These are phyloP conservation scores for Verasper variegatus DNA, from an alignment of 2,113 vertebrate species.

Conservation along the genomic window DNA sequence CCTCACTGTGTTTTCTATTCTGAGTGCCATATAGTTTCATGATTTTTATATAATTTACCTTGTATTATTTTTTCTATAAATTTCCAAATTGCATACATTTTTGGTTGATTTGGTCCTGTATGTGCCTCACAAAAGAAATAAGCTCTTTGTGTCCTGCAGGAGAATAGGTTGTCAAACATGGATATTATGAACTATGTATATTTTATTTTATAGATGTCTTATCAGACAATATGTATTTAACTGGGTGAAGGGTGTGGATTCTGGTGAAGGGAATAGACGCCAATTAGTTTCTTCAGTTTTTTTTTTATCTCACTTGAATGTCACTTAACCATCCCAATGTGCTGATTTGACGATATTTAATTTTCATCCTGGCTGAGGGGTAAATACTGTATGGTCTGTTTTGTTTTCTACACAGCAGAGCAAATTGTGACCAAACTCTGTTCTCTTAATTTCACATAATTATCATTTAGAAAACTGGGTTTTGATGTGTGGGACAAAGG, in stretches of 20 bases:
- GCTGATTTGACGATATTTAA: neutral
- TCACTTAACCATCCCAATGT: neutral
- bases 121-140: neutral
- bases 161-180: conserved; percentile 3
- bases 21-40: conserved; percentile 19
- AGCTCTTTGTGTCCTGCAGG: conserved; percentile 5
- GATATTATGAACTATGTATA: conserved; percentile 23
- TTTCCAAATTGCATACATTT: conserved; percentile 18
- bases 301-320: neutral
- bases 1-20: conserved; percentile 2
- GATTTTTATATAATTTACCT: conserved; percentile 8
- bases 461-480: neutral
- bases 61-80: neutral
- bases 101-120: conserved; percentile 14
- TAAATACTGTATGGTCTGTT: neutral
- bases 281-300: conserved; percentile 6
- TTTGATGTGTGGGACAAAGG: no score
- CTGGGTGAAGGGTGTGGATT: conserved; percentile 5
- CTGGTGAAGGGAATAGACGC: neutral
- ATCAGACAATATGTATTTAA: conserved; percentile 34
- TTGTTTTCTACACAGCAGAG: conserved; percentile 1
- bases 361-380: no score
- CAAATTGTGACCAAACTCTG: neutral
- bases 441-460: conserved; percentile 8
- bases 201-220: conserved; percentile 11